A percentile compares a stretch with the other conserved stretches of the same genome.
phyloP scores from a whole-genome alignment of 1,140 invertebrate genomes.

The Drosophila parvula region DNA sequence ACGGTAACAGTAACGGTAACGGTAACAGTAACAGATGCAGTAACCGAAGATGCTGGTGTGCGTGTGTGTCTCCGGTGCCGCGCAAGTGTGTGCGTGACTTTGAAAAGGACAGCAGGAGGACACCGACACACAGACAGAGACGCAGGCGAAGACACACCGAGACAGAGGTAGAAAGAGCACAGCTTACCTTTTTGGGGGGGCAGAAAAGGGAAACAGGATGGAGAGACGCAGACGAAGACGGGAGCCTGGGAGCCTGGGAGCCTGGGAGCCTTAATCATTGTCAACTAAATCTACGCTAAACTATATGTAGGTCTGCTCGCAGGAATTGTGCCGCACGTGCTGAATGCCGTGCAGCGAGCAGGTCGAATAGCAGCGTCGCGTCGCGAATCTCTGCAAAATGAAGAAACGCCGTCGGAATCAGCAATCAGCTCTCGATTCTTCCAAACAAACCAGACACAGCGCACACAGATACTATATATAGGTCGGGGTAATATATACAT shows the following conservation, averaged over 20 bases:
- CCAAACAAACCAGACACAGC: constrained; percentile 13
- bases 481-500: constrained; percentile 10
- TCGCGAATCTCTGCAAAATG: constrained; percentile 89
- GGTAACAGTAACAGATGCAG: constrained; percentile 43
- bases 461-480: constrained; percentile 1
- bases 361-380: constrained; percentile 89
- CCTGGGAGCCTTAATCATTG: constrained; percentile 37
- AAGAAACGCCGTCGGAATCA: constrained; percentile 63
- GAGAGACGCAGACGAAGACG: constrained; percentile 1
- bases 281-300: constrained; percentile 73
- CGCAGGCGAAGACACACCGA: constrained; percentile 6
- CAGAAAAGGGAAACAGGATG: neutral
- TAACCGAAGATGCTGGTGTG: constrained; percentile 19
- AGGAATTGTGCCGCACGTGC: constrained; percentile 89
- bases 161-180: constrained; percentile 35
- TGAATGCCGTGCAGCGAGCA: constrained; percentile 87
- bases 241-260: constrained; percentile 1
- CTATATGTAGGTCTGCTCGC: constrained; percentile 92
- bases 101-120: constrained; percentile 31
- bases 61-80: neutral
- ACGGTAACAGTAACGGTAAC: constrained; percentile 16
- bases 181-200: constrained; percentile 71
- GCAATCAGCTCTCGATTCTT: constrained; percentile 53
- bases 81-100: constrained; percentile 22
- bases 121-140: constrained; percentile 27